Conservation (phyloP, 2,888 invertebrate species). For the Nycteola revayana region DNA sequence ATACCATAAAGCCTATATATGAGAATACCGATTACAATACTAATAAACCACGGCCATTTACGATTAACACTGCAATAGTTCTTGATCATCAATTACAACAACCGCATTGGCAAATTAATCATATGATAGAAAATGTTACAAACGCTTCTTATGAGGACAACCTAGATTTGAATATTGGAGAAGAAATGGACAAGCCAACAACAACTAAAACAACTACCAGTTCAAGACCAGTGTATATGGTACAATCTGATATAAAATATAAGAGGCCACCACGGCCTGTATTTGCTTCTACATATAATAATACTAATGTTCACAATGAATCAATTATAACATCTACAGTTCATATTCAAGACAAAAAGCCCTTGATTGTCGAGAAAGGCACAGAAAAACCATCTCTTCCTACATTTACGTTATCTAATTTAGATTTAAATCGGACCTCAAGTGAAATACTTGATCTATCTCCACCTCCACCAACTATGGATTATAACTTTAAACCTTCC, state of each 20-base stretch:
- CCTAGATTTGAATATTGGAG: constrained; percentile 69
- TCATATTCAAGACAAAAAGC: constrained; percentile 70
- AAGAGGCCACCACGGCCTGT: constrained; percentile 48
- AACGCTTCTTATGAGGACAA: constrained; percentile 69
- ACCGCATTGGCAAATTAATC: constrained; percentile 77
- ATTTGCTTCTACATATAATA: constrained; percentile 43
- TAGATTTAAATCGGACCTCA: constrained; percentile 54
- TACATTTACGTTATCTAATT: constrained; percentile 54
- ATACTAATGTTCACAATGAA: constrained; percentile 46
- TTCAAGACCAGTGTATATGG: constrained; percentile 35
- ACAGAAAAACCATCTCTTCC: constrained; percentile 56
- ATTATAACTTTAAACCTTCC: constrained; percentile 68
- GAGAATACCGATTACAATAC: constrained; percentile 42
- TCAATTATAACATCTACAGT: constrained; percentile 76
- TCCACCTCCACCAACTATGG: constrained; percentile 72
- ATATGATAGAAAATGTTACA: constrained; percentile 64
- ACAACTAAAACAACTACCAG: constrained; percentile 40
- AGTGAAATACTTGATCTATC: constrained; percentile 75
- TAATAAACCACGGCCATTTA: constrained; percentile 69
- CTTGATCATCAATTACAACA: constrained; percentile 73
- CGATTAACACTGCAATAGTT: constrained; percentile 51
- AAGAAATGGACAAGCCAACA: constrained; percentile 54
- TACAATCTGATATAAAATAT: constrained; percentile 42
- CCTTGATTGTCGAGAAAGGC: constrained; percentile 59
- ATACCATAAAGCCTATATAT: constrained; percentile 62